Evolutionary conservation across 2,888 invertebrate genomes (phyloP), one percentile per base, ranked within the genome.

Genomic region (Drosophila nr. perissopoda): DNA sequence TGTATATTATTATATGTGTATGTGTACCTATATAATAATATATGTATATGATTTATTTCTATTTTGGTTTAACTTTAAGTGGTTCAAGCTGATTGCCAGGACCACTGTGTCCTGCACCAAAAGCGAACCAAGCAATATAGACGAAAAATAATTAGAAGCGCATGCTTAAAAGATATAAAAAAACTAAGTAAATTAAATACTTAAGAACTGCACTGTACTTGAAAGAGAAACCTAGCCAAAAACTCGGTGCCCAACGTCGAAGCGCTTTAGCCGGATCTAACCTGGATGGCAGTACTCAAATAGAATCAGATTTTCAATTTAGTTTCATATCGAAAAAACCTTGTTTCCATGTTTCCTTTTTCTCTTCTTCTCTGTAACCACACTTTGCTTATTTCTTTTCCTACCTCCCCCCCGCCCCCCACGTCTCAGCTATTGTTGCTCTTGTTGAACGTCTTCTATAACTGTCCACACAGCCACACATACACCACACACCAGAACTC

Each of bases 281-380:
- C 56, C 58, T 65, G 2, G 4, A n/a, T 33, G 18, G 1, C 34
- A 34, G 53, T 36, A 25, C 4, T 34, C n/a, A 18, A 53, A 18
- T 54, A 16, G 11, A 11, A 11, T 54, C 61, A 67, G 29, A 21
- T 52, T 73, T 86, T 79, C 71, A 80, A 82, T 78, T 85, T 82
- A 85, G 77, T 85, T 85, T 90, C 57, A 87, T 86, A 90, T 86
- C 85, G 90, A 87, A 88, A 89, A 89, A 5, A 16, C 25, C 16
- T 27, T 52, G 66, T 77, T 78, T 78, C 65, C 73, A 82, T 73
- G 79, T 87, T 90, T 90, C 61, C 73, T 82, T 78, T 80, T 49
- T 21, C 34, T 21, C 34, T 7, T 4, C 18, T 11, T 54, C 38
- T 38, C 25, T 45, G 25, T 45, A 25, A 71, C 61, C 48, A 40